Base-by-base conservation (phyloP, 1,140 invertebrate species). In the Formica selysi region DNA sequence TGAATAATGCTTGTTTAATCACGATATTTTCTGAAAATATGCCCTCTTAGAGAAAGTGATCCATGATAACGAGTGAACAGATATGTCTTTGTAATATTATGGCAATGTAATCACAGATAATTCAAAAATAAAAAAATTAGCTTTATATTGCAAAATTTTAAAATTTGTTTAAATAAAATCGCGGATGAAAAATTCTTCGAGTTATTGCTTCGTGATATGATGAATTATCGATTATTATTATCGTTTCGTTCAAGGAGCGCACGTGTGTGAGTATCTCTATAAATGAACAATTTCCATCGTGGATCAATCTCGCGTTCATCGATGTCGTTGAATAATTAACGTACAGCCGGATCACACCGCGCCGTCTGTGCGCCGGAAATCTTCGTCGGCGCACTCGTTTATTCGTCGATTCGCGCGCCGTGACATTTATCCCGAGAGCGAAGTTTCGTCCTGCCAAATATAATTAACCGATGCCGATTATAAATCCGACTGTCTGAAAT, bases 261-360 rank as follows among this genome's bases (percentile, higher is more conserved):
- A 4, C 7, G 19, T 74, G 54, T 44, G 29, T 4, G 51, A 41
- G 22, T 32, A 32, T 70, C 8, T 19, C n/a, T 73, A 73, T 44
- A 59, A 83, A 44, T 36, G 68, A 74, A 83, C 79, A 73, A 83
- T 83, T 83, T 74, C 79, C 54, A 67, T 84, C 65, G 57, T n/a
- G 38, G 67, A 44, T 85, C 41, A 54, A 87, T 84, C 86, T 76
- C 38, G 38, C 54, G 38, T 80, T 76, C 89, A 29, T 3, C 76
- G 71, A 36, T 61, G n/a, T 62, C 76, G 32, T 74, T 87, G 88
- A 90, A 90, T 90, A 90, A 90, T 90, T 87, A 88, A 90, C 86
- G 59, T 44, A 54, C 41, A 62, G 51, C 29, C 44, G 36, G 22
- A 62, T 62, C 51, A 54, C 51, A 16, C 32, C 13, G 48, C 57